Base-by-base conservation (phyloP, 2,888 invertebrate species). In the Pocota personata region DNA sequence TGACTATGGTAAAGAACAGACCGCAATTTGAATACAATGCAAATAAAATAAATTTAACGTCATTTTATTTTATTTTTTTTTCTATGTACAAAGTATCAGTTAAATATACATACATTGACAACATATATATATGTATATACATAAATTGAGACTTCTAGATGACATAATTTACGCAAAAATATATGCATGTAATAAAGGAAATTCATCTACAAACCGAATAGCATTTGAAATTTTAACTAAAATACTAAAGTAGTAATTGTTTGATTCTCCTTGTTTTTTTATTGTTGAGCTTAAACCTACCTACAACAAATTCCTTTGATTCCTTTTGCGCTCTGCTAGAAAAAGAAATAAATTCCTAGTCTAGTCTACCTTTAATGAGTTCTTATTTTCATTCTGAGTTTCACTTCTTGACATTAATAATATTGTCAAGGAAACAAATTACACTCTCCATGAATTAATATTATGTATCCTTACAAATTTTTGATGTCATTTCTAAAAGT, bases 401-500 rank as follows among this genome's bases (percentile, higher is more conserved):
- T n/a, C 19, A 1, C 16, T 43, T 8, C 4, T n/a, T 16, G 5
- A 19, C 16, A 48, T 3, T 43, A 21, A 19, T 16, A 6, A 43
- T 1, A 14, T 8, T 50, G 24, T n/a, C 8, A 19, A 24, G 0
- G 48, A 24, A 48, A 24, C 24, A 21, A 0, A n/a, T 1, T 50
- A 1, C 6, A 1, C 4, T 40, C n/a, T 40, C 14, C 4, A 40
- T 27, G n/a, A n/a, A 3, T 50, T 5, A 24, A 21, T 48, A 21
- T 72, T 86, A 86, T 67, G 86, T 89, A 90, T 95, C 95, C 90
- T 94, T 95, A 90, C 96, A 96, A 86, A 96, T 95, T 90, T 94
- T 94, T 3, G 94, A 92, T 7, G 96, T 96, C 96, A 96, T 96
- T 92, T 96, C 96, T 16, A 94, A 93, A 87, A 98, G 92, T 0